Base-by-base conservation (phyloP, 1,140 invertebrate species). In the Tribolium castaneum region DNA sequence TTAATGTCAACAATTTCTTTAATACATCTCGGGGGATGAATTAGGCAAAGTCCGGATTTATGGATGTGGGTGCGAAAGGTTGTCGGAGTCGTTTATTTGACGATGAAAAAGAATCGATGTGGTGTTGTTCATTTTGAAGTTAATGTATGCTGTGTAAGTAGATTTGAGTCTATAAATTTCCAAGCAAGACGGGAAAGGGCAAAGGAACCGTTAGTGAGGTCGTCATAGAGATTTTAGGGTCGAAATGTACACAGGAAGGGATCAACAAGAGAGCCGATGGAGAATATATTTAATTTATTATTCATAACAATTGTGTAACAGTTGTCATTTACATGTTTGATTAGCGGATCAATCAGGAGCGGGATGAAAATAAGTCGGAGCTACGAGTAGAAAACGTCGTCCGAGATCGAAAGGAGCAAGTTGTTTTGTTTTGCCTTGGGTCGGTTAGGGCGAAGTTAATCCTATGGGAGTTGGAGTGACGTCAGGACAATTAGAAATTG, bases 401-500 rank as follows among this genome's bases (percentile, higher is more conserved):
- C 6, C 12, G 34, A 35, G 30, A 66, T 66, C 59, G 59, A 66
- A 66, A 66, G 59, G 59, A 66, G 56, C 56, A 73, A 25, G 72
- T 78, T 75, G 71, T 62, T 78, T 78, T 73, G 77, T 78, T 78
- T 66, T 75, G 62, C 45, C 59, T 6, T 77, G 75, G 45, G 71
- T 52, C 75, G 49, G 39, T 76, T 34, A 75, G 73, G 73, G 78
- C 71, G 72, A 71, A 79, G 73, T 72, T 81, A 81, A 81, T 79
- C 78, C 78, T 49, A 56, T 34, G 75, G 78, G 75, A 81, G 45
- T 71, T 81, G 39, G 51, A 78, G 80, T 78, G 75, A 80, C 78
- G 77, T 80, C 77, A 78, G 75, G 76, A 80, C 77, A 81, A 81
- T 81, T 81, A 81, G 78, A 78, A 81, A 77, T 81, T 81, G 80